phyloP scores from a whole-genome alignment of 2,888 invertebrate genomes.

The Prosopocoilus inquinatus region DNA sequence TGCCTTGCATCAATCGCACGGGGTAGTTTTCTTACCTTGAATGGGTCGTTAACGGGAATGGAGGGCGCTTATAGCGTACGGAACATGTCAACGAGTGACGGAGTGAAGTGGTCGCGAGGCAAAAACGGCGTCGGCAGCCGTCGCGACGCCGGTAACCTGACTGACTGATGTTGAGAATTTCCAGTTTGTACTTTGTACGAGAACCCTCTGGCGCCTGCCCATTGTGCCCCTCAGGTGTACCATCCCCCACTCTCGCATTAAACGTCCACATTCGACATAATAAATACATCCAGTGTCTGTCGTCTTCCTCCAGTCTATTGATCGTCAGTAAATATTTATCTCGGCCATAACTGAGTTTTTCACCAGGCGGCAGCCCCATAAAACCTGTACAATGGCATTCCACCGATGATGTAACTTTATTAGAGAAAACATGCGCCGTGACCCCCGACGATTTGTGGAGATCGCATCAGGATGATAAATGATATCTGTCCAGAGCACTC shows the following conservation, averaged over 20 bases:
- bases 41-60: neutral
- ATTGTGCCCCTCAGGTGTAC: slow-evolving; percentile 40
- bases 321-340: slow-evolving; percentile 21
- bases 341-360: slow-evolving; percentile 6
- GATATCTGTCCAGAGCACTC: slow-evolving; percentile 43
- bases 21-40: slow-evolving; percentile 5
- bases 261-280: slow-evolving; percentile 37
- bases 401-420: slow-evolving; percentile 20
- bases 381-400: slow-evolving; percentile 5
- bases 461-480: slow-evolving; percentile 37
- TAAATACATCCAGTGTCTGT: slow-evolving; percentile 26
- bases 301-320: neutral
- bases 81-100: slow-evolving; percentile 8
- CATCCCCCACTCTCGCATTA: slow-evolving; percentile 28
- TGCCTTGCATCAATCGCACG: neutral
- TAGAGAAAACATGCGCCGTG: slow-evolving; percentile 29
- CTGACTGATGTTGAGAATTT: slow-evolving; percentile 40
- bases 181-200: slow-evolving; percentile 37
- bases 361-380: neutral
- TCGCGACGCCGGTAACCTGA: slow-evolving; percentile 49
- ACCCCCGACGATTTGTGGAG: slow-evolving; percentile 15
- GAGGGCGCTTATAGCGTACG: slow-evolving; percentile 1
- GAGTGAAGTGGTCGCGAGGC: neutral
- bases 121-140: slow-evolving; percentile 43
- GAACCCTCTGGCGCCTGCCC: slow-evolving; percentile 43